These are phyloP conservation scores for Sesamia nonagrioides DNA, from an alignment of 1,140 invertebrate species.

Conservation along the genomic window DNA sequence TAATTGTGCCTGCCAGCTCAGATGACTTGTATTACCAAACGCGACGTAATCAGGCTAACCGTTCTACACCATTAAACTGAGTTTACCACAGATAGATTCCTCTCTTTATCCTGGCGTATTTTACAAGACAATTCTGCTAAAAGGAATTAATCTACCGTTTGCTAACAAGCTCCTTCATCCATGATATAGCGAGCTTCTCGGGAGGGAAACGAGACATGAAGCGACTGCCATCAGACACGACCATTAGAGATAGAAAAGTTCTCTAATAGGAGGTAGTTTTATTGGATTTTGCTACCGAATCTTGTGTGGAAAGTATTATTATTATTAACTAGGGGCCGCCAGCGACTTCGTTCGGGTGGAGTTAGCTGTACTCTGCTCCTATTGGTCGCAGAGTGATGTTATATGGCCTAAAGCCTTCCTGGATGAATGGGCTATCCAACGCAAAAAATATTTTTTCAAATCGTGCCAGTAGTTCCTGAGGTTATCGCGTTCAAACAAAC, in stretches of 20 bases:
- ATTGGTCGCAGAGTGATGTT: too few relatives aligned
- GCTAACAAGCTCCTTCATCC: conserved; percentile 20
- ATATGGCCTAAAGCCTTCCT: too few relatives aligned
- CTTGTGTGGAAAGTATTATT: neutral
- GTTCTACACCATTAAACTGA: neutral
- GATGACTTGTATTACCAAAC: too few relatives aligned
- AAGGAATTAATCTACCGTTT: conserved; percentile 39
- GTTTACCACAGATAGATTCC: neutral
- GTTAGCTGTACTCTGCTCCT: too few relatives aligned
- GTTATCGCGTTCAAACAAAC: too few relatives aligned
- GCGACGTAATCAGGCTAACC: too few relatives aligned
- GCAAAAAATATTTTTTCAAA: too few relatives aligned
- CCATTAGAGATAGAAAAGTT: neutral
- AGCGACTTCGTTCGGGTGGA: too few relatives aligned
- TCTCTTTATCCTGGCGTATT: neutral
- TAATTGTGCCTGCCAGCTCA: too few relatives aligned
- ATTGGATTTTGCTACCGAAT: neutral
- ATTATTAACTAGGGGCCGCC: too few relatives aligned
- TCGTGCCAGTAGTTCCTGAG: too few relatives aligned
- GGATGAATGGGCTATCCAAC: too few relatives aligned
- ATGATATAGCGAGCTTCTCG: conserved; percentile 4
- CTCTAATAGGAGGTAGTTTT: neutral
- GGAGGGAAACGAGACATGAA: neutral
- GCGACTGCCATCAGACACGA: neutral
- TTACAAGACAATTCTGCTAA: conserved; percentile 4